Conservation (phyloP, 2,113 vertebrate genomes). For the Hyaena hyaena region DNA sequence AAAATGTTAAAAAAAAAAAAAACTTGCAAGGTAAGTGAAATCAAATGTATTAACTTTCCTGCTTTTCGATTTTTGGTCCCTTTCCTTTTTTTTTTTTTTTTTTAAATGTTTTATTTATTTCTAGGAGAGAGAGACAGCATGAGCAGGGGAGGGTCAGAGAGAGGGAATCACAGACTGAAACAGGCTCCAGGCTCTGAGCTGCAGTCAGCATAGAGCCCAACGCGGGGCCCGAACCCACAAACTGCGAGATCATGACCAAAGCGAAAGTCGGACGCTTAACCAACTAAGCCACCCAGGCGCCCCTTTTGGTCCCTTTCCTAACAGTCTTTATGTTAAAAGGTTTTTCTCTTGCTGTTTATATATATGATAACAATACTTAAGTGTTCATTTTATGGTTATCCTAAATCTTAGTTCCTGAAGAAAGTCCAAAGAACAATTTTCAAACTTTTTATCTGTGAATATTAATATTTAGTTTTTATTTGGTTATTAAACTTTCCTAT, state of each 20-base stretch:
- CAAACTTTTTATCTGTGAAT: not conserved
- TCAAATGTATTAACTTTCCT: not conserved
- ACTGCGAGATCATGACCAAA: no score
- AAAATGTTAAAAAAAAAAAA: no score
- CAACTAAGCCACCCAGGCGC: no score
- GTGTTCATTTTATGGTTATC: not conserved
- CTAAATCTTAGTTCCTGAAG: not conserved
- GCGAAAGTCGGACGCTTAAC: no score
- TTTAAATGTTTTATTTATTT: no score
- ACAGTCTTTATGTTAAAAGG: not conserved
- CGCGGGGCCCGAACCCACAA: no score
- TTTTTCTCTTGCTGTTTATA: not conserved
- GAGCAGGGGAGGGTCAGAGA: no score
- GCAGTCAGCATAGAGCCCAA: no score
- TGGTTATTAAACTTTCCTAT: not conserved
- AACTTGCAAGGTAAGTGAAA: constrained; percentile 26
- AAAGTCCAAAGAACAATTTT: constrained; percentile 23
- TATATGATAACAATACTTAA: not conserved
- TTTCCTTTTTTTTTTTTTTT: not conserved
- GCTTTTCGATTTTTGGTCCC: not conserved
- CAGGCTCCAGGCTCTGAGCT: no score
- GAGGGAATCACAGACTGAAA: no score
- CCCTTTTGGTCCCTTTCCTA: not conserved
- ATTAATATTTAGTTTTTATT: not conserved
- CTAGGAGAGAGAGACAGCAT: no score